Percentiles rank a stretch among this genome's conserved stretches.
Conservation (phyloP, 1,140 invertebrate genomes). For the Lepidurus packardi region DNA sequence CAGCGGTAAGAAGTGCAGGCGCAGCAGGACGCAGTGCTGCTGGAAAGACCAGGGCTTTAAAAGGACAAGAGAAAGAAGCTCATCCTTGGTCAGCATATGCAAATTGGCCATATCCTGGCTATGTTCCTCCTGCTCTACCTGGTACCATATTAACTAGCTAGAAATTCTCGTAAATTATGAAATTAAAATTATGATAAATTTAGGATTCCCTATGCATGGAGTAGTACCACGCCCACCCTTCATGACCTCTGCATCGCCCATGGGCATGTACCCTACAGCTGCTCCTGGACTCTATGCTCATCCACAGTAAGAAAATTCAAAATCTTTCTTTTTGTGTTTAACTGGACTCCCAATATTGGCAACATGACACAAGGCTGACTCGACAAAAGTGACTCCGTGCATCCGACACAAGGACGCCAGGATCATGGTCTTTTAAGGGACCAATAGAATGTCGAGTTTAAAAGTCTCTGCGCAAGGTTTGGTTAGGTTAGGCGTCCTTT, state of each 20-base stretch:
- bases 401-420: too few species aligned
- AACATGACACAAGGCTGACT: too few species aligned
- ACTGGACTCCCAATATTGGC: too few species aligned
- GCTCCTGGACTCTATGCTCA: not conserved
- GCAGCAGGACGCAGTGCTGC: not conserved
- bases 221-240: not conserved
- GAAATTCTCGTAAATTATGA: not conserved
- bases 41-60: not conserved
- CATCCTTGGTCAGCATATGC: not conserved
- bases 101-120: slow-evolving; percentile 25
- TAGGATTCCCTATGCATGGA: not conserved
- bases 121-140: slow-evolving; percentile 26
- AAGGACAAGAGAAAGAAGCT: not conserved
- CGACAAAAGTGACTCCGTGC: too few species aligned
- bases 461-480: too few species aligned
- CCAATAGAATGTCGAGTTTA: too few species aligned
- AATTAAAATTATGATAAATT: not conserved
- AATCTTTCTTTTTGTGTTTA: too few species aligned
- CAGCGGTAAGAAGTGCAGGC: slow-evolving; percentile 1
- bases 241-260: not conserved
- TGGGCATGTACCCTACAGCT: not conserved
- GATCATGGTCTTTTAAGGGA: too few species aligned
- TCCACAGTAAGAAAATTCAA: not conserved
- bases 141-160: not conserved
- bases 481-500: too few species aligned